These are phyloP conservation scores for Syrmaticus mikado DNA, from an alignment of 2,113 vertebrate species.

Conservation along the genomic window DNA sequence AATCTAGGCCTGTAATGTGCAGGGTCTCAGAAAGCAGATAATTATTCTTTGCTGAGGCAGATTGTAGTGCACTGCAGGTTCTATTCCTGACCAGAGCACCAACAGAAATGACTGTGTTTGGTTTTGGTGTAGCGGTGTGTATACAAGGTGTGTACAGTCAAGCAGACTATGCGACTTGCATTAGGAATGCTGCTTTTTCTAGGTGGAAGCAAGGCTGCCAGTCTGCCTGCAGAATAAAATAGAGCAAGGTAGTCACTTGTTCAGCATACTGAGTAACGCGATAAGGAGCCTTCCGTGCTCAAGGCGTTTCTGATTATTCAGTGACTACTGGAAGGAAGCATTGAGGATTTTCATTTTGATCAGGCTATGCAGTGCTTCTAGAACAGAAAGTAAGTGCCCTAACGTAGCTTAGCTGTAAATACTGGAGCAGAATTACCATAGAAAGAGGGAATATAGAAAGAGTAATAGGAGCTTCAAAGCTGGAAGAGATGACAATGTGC, in stretches of 20 bases:
- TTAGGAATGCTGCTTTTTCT: conserved; percentile 28
- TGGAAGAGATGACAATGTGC: not conserved
- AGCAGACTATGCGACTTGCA: not conserved
- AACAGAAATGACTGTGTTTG: not conserved
- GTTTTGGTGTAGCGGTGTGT: not conserved
- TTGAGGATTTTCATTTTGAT: conserved; percentile 34
- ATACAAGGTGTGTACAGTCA: not conserved
- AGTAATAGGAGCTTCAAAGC: not conserved
- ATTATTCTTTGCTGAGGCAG: conserved; percentile 43
- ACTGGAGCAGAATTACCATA: not conserved
- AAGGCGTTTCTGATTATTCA: conserved; percentile 7
- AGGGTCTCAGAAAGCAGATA: conserved; percentile 22
- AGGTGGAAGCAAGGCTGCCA: conserved; percentile 12
- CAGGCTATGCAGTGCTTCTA: not conserved
- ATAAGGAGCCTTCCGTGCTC: not conserved
- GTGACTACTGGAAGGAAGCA: not conserved
- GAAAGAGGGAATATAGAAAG: not conserved
- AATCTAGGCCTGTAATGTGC: conserved; percentile 44
- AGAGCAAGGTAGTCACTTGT: not conserved
- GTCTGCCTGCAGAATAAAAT: conserved; percentile 7
- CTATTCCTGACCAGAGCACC: not conserved
- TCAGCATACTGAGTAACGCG: not conserved
- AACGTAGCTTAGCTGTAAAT: not conserved
- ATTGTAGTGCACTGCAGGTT: conserved; percentile 13
- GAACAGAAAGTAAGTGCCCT: not conserved